phyloP scores from a whole-genome alignment of 2,888 invertebrate species.

The Calliopum simillimum region DNA sequence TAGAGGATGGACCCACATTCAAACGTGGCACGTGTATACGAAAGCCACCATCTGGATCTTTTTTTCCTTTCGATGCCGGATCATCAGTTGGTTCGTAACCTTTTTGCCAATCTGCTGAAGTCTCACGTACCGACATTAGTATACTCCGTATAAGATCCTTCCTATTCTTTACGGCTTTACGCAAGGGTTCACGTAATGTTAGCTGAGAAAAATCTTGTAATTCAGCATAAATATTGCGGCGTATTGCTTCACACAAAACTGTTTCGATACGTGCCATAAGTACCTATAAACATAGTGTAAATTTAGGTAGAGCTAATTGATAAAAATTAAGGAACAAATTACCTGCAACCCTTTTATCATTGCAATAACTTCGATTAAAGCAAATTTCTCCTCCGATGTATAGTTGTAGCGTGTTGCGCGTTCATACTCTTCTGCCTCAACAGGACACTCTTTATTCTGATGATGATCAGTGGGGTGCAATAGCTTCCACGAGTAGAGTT shows the following conservation, averaged over 20 bases:
- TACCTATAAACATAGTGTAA: slow-evolving; percentile 77
- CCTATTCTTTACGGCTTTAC: slow-evolving; percentile 98
- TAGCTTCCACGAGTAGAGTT: slow-evolving; percentile 97
- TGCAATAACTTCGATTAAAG: slow-evolving; percentile 96
- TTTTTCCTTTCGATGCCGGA: slow-evolving; percentile 92
- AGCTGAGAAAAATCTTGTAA: slow-evolving; percentile 97
- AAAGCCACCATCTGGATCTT: slow-evolving; percentile 92
- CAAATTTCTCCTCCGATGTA: slow-evolving; percentile 96
- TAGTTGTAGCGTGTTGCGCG: slow-evolving; percentile 98
- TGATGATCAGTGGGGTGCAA: slow-evolving; percentile 98
- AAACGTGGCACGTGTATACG: slow-evolving; percentile 91
- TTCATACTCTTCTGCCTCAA: slow-evolving; percentile 98
- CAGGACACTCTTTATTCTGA: slow-evolving; percentile 93
- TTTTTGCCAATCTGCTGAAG: slow-evolving; percentile 95
- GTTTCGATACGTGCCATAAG: slow-evolving; percentile 98
- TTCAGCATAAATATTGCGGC: slow-evolving; percentile 94
- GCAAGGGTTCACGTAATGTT: slow-evolving; percentile 86
- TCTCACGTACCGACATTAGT: slow-evolving; percentile 96
- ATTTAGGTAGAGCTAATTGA: background rate
- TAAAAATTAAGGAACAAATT: background rate
- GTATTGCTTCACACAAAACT: slow-evolving; percentile 91
- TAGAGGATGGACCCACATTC: slow-evolving; percentile 94
- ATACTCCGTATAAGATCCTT: slow-evolving; percentile 96
- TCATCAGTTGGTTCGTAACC: slow-evolving; percentile 93
- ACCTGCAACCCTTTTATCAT: slow-evolving; percentile 97